These are phyloP conservation scores for Drosophila nr. medialis DNA, from an alignment of 2,888 invertebrate genomes.

Conservation along the genomic window DNA sequence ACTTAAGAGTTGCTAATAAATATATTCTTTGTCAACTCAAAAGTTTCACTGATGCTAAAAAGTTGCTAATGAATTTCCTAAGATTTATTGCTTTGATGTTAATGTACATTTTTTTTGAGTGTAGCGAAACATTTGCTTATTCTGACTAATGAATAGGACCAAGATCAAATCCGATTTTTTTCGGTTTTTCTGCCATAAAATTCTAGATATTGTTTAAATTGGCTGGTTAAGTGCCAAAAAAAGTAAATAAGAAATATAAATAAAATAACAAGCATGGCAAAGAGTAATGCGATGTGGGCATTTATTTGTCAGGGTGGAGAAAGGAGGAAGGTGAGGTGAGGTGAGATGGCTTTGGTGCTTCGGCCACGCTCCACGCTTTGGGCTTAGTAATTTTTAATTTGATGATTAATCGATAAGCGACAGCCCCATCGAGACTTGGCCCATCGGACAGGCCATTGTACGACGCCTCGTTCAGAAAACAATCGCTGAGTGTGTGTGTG, in stretches of 20 bases:
- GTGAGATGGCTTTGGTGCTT: slow-evolving; percentile 41
- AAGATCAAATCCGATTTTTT: slow-evolving; percentile 47
- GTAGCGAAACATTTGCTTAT: slow-evolving; percentile 44
- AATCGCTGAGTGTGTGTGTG: slow-evolving; percentile 13
- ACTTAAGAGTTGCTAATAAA: not conserved
- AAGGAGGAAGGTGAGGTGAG: not conserved
- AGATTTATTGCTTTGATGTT: not conserved
- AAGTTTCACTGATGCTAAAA: not conserved
- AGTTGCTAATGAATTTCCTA: not conserved
- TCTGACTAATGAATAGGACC: slow-evolving; percentile 25
- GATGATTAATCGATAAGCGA: slow-evolving; percentile 80
- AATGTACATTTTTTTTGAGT: not conserved
- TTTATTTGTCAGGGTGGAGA: not conserved
- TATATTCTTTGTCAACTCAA: not conserved
- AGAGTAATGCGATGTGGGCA: slow-evolving; percentile 31
- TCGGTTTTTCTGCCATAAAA: slow-evolving; percentile 52
- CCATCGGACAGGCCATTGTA: slow-evolving; percentile 63
- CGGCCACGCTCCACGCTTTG: slow-evolving; percentile 75
- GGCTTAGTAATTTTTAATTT: slow-evolving; percentile 75
- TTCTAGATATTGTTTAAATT: slow-evolving; percentile 71
- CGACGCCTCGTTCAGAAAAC: slow-evolving; percentile 36
- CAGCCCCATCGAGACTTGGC: slow-evolving; percentile 59
- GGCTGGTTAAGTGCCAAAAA: slow-evolving; percentile 50
- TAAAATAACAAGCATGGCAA: slow-evolving; percentile 10
- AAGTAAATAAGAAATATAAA: slow-evolving; percentile 14